Conservation (phyloP, 2,113 vertebrate genomes). For the Pandion haliaetus region DNA sequence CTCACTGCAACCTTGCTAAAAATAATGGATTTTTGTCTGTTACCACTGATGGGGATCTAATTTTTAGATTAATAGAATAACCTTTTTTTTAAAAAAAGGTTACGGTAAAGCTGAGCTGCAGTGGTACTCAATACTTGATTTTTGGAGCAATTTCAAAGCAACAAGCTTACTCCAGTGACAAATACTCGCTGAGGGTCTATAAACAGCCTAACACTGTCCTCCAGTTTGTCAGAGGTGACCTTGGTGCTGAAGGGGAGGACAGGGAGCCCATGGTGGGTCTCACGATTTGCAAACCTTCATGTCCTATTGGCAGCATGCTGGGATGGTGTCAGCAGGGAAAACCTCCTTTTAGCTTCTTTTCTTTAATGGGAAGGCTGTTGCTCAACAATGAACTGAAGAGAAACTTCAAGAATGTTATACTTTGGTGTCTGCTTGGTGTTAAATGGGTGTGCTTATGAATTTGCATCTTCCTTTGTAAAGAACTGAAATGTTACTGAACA, state of each 20-base stretch:
- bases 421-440: neutral
- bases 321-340: neutral
- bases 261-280: neutral
- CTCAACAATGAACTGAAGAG: neutral
- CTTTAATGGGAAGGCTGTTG: neutral
- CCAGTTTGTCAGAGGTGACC: neutral
- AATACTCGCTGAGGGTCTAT: neutral
- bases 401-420: accelerated
- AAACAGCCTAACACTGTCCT: neutral
- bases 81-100: neutral
- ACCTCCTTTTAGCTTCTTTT: neutral
- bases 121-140: neutral
- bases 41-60: neutral
- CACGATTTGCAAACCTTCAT: neutral
- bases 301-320: neutral
- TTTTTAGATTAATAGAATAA: accelerated
- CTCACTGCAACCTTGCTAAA: neutral
- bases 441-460: accelerated
- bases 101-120: neutral
- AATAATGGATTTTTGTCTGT: neutral
- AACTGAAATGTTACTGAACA: neutral
- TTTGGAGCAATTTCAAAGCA: neutral
- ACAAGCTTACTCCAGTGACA: neutral
- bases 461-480: neutral
- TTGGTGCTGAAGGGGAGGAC: accelerated